phyloP scores from a whole-genome alignment of 1,140 invertebrate genomes.

The Lordiphosa collinella region DNA sequence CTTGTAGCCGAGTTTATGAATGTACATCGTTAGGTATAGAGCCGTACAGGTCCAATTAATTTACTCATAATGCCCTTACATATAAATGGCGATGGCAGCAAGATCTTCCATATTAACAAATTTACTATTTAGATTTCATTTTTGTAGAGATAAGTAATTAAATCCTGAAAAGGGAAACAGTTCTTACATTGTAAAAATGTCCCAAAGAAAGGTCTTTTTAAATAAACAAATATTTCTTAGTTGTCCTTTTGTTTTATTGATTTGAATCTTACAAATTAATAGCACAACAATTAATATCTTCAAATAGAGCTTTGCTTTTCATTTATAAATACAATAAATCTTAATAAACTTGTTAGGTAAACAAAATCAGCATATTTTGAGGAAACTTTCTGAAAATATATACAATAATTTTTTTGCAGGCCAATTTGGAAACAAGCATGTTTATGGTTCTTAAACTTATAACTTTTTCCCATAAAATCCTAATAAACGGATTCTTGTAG shows the following conservation, averaged over 20 bases:
- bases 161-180: too few relatives aligned
- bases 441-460: conserved; percentile 24
- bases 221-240: not conserved
- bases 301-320: conserved; percentile 43
- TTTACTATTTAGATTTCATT: too few relatives aligned
- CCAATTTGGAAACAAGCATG: not conserved
- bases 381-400: conserved; percentile 23
- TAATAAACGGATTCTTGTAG: conserved; percentile 78
- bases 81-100: too few relatives aligned
- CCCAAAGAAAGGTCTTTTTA: not conserved
- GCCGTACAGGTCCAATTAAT: too few relatives aligned
- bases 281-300: conserved; percentile 68
- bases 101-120: too few relatives aligned
- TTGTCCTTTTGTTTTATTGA: conserved; percentile 22
- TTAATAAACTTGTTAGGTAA: conserved; percentile 9
- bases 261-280: conserved; percentile 54
- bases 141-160: too few relatives aligned
- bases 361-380: not conserved
- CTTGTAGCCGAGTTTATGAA: too few relatives aligned
- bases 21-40: too few relatives aligned
- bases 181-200: too few relatives aligned
- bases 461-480: conserved; percentile 78
- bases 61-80: too few relatives aligned
- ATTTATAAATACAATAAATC: conserved; percentile 27
- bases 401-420: not conserved